Evolutionary conservation across 2,113 vertebrate genomes (phyloP).

Genomic region (Scopus umbretta): DNA sequence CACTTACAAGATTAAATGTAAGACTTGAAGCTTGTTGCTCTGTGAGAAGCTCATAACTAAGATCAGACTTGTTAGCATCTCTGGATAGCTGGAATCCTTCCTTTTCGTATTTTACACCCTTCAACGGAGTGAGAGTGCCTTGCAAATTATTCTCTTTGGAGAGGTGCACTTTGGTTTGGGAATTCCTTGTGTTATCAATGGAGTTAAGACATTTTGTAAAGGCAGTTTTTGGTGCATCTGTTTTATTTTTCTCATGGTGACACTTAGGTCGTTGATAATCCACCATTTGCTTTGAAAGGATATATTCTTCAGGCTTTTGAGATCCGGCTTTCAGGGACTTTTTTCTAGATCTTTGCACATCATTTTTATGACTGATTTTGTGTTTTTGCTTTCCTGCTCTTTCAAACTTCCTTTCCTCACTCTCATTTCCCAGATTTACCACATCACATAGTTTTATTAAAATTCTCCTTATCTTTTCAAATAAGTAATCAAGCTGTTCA

Average conservation of each 20-base stretch:
- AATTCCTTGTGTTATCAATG: conserved; percentile 58
- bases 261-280: conserved; percentile 26
- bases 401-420: conserved; percentile 52
- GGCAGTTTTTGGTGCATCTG: conserved; percentile 8
- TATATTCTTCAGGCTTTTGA: conserved; percentile 52
- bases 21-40: conserved; percentile 91
- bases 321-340: conserved; percentile 42
- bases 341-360: conserved; percentile 35
- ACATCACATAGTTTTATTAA: conserved; percentile 75
- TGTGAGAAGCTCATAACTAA: conserved; percentile 85
- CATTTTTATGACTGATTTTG: conserved; percentile 38
- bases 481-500: conserved; percentile 87
- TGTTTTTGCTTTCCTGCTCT: not conserved
- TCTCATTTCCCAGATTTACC: conserved; percentile 37
- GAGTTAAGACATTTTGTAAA: conserved; percentile 52
- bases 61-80: conserved; percentile 79
- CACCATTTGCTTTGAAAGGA: conserved; percentile 15
- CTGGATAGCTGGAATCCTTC: conserved; percentile 54
- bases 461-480: conserved; percentile 79
- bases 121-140: not conserved
- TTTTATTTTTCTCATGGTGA: conserved; percentile 44
- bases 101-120: not conserved
- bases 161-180: conserved; percentile 26
- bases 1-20: conserved; percentile 92
- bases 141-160: conserved; percentile 32